Evolutionary conservation across 2,797 vertebrate genomes (phyloP), one percentile per base, ranked within the genome.

Genomic region (Alca torda): DNA sequence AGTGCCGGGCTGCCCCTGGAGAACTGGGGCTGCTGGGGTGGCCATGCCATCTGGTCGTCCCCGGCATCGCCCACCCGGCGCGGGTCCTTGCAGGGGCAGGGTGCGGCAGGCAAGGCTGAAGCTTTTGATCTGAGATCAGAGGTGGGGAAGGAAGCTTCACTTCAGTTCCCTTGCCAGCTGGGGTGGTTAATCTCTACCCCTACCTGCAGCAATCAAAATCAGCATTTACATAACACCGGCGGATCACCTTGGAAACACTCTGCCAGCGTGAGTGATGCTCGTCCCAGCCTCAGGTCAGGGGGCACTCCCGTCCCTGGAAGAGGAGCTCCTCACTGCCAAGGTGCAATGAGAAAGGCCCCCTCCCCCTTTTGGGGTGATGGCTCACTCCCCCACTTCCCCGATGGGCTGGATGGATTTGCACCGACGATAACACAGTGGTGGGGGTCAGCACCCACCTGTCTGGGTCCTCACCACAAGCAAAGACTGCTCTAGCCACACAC

Each of bases 51-150:
- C 72, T 60, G 73, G 45, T 57, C 2, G 31, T 60, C 72, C 54
- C 45, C 1, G 10, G 77, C 77, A 67, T 63, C 0, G 0, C 43
- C 46, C 59, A 56, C 63, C 45, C 15, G 4, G 41, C 6, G 0
- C 3, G 0, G 26, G 39, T 82, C 20, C n/a, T 39, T 64, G 19
- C 50, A 70, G 80, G 54, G 83, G 50, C n/a, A 37, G 60, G 78
- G 75, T 75, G 87, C 1, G 9, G 69, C 37, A 70, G 63, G 65
- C 54, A 75, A 69, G 50, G 57, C 35, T 90, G 75, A 68, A 74
- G 60, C 65, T 80, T 92, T 95, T 94, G 89, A 90, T 92, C 64
- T 63, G 30, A 94, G 84, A 90, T 94, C 90, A 96, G 84, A 92
- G 75, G 13, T 85, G 31, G 35, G 33, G 72, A 93, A 79, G 25